Percentiles rank a stretch among this genome's conserved stretches.
These are phyloP conservation scores for Drosophila pruinosa DNA, from an alignment of 1,140 invertebrate genomes.

Conservation along the genomic window DNA sequence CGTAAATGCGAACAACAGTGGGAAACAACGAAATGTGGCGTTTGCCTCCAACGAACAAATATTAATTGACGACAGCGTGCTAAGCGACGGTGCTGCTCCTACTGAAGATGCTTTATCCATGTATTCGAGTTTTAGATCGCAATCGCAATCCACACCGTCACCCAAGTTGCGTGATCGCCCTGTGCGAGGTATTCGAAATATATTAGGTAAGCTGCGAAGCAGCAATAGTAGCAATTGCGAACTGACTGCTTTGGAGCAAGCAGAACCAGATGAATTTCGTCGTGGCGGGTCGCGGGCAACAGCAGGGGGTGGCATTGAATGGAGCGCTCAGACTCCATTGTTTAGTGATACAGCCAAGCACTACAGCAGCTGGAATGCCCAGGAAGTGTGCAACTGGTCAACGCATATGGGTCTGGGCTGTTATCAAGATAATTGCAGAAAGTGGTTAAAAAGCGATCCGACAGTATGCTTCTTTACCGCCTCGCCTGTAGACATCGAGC, in stretches of 20 bases:
- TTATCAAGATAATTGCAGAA: conserved; percentile 88
- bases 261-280: conserved; percentile 86
- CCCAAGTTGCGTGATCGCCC: conserved; percentile 82
- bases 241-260: conserved; percentile 84
- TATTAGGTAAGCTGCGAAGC: conserved; percentile 88
- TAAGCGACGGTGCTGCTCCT: conserved; percentile 24
- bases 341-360: conserved; percentile 83
- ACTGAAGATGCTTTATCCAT: conserved; percentile 48
- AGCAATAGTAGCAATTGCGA: conserved; percentile 86
- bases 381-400: conserved; percentile 95
- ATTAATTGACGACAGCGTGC: conserved; percentile 83
- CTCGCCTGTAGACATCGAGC: conserved; percentile 92
- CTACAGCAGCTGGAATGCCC: conserved; percentile 91
- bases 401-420: conserved; percentile 92
- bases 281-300: conserved; percentile 90
- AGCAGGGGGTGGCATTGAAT: conserved; percentile 89
- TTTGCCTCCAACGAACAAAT: conserved; percentile 88
- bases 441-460: conserved; percentile 84
- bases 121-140: conserved; percentile 80
- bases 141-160: conserved; percentile 85
- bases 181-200: conserved; percentile 85
- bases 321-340: conserved; percentile 83
- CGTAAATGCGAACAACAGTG: conserved; percentile 82
- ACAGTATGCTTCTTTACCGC: conserved; percentile 90
- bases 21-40: conserved; percentile 74